Percentiles rank a stretch among this genome's conserved stretches.
These are phyloP conservation scores for Halcyon chelicuti DNA, from an alignment of 2,797 vertebrate genomes.

Conservation along the genomic window DNA sequence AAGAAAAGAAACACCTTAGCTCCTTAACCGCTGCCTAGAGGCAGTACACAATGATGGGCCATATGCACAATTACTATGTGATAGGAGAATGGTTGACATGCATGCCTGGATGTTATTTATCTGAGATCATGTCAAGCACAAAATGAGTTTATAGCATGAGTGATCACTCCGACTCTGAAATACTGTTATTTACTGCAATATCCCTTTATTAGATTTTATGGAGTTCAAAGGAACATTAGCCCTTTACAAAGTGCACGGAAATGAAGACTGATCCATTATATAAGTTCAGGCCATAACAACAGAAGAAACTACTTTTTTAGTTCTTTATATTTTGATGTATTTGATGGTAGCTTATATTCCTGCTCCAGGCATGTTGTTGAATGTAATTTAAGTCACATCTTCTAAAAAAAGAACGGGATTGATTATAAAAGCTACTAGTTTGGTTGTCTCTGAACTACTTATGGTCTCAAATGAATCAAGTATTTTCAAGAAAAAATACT, in stretches of 20 bases:
- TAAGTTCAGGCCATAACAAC: background rate
- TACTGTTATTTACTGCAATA: background rate
- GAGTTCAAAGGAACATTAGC: background rate
- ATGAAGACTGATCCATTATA: background rate
- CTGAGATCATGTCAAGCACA: background rate
- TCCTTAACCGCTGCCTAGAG: background rate
- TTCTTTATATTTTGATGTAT: background rate
- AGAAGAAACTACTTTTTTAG: background rate
- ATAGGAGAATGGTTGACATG: background rate
- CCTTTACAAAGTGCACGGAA: background rate
- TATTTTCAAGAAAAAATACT: background rate
- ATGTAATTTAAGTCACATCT: background rate
- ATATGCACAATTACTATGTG: rapidly evolving
- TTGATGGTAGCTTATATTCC: background rate
- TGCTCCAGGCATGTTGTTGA: background rate
- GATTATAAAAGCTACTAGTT: background rate
- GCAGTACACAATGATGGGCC: background rate
- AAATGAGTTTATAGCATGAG: background rate
- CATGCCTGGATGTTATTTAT: background rate
- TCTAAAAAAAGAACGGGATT: background rate
- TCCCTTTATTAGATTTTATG: background rate
- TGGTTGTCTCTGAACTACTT: background rate
- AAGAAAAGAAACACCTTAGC: background rate
- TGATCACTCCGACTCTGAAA: background rate
- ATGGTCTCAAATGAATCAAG: background rate